These are phyloP conservation scores for Crenichthys baileyi DNA, from an alignment of 2,797 vertebrate species.

Conservation along the genomic window DNA sequence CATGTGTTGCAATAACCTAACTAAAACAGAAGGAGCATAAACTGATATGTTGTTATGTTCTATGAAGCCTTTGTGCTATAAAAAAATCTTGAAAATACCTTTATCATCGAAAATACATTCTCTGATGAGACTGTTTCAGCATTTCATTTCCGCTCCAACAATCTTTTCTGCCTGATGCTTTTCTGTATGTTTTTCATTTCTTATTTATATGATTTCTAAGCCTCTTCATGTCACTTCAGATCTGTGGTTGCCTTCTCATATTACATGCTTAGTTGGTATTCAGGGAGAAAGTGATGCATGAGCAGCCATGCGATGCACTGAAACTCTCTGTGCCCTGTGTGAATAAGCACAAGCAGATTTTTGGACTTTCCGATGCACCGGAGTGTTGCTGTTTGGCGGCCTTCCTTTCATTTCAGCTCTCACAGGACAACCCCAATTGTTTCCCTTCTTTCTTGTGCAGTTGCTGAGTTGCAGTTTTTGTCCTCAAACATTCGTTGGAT, in stretches of 20 bases:
- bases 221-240: not conserved
- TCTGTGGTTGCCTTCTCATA: constrained; percentile 14
- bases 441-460: constrained; percentile 34
- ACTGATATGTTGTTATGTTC: not conserved
- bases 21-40: not conserved
- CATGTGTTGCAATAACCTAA: not conserved
- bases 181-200: not conserved
- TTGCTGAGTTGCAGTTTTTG: constrained; percentile 62
- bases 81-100: not conserved
- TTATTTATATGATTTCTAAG: constrained; percentile 11
- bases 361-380: constrained; percentile 26
- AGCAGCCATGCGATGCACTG: constrained; percentile 13
- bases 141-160: not conserved
- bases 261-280: constrained; percentile 19
- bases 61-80: not conserved
- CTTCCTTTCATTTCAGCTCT: constrained; percentile 15
- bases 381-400: constrained; percentile 33
- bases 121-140: not conserved
- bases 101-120: not conserved
- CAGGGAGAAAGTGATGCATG: constrained; percentile 51
- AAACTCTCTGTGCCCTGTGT: constrained; percentile 26
- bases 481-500: constrained; percentile 43
- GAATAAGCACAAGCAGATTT: constrained; percentile 39
- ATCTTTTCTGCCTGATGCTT: not conserved
- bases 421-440: constrained; percentile 22